Percentiles rank a stretch among this genome's conserved stretches.
These are phyloP conservation scores for Carapus acus DNA, from an alignment of 2,797 vertebrate genomes.

Conservation along the genomic window DNA sequence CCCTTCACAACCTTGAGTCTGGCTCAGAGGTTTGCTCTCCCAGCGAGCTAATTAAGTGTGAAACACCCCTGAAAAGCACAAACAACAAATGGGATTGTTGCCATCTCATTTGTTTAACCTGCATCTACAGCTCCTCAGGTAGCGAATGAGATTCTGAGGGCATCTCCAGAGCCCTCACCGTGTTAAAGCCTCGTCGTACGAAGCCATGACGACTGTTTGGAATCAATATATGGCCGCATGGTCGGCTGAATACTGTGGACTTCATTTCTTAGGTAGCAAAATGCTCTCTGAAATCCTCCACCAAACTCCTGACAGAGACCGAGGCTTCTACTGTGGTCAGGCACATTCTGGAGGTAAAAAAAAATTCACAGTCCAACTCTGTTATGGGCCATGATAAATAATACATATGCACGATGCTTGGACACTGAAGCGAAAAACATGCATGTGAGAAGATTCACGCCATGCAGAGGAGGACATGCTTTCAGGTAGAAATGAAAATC, in stretches of 20 bases:
- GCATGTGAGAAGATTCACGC: conserved; percentile 9
- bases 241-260: conserved; percentile 7
- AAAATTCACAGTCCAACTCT: too few relatives aligned
- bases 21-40: conserved; percentile 39
- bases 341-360: too few relatives aligned
- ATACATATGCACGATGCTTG: conserved; percentile 28
- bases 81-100: conserved; percentile 25
- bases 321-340: not conserved
- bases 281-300: conserved; percentile 21
- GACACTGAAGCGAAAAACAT: conserved; percentile 30
- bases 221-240: not conserved
- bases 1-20: conserved; percentile 39
- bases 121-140: conserved; percentile 25
- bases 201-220: conserved; percentile 22
- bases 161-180: conserved; percentile 26
- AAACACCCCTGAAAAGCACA: conserved; percentile 48
- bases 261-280: conserved; percentile 10
- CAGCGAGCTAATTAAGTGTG: conserved; percentile 61
- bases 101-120: conserved; percentile 33
- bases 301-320: too few relatives aligned
- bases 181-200: conserved; percentile 15
- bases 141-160: conserved; percentile 26
- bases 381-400: conserved; percentile 50
- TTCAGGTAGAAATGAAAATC: conserved; percentile 9
- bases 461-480: conserved; percentile 3